phyloP scores from a whole-genome alignment of 2,888 invertebrate species.

The Punctoribates punctum region DNA sequence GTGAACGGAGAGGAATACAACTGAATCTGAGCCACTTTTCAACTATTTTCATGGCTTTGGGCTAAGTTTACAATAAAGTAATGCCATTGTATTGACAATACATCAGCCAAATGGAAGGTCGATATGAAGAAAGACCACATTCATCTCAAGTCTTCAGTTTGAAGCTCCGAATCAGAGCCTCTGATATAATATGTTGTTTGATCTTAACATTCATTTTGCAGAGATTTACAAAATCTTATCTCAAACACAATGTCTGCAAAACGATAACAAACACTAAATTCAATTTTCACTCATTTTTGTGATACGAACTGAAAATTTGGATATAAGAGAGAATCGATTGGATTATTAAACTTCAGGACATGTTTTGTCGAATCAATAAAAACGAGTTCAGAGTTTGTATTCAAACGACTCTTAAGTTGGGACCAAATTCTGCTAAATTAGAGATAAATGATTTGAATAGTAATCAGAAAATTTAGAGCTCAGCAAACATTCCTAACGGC shows the following conservation, averaged over 20 bases:
- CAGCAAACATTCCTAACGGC: conserved; percentile 17
- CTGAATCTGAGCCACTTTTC: conserved; percentile 26
- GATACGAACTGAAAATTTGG: too few relatives aligned
- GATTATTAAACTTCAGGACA: too few relatives aligned
- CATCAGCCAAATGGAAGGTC: background rate
- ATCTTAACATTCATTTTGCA: background rate
- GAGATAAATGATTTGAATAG: conserved; percentile 13
- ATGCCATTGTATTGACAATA: background rate
- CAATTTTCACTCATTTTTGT: too few relatives aligned
- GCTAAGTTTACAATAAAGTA: conserved; percentile 22
- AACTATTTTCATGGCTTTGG: conserved; percentile 16
- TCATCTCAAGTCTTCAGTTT: too few relatives aligned
- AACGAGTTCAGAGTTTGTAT: too few relatives aligned
- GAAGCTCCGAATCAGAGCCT: background rate
- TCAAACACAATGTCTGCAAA: background rate
- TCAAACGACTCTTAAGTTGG: too few relatives aligned
- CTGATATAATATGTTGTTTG: background rate
- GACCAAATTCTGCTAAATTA: background rate
- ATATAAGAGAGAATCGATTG: too few relatives aligned
- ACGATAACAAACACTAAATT: too few relatives aligned
- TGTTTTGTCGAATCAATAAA: too few relatives aligned
- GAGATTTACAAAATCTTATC: background rate
- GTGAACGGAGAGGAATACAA: background rate
- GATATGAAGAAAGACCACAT: background rate
- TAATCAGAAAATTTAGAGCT: background rate